Evolutionary conservation across 2,797 vertebrate genomes (phyloP), one percentile per base, ranked within the genome.

Genomic region (Megaceryle alcyon): DNA sequence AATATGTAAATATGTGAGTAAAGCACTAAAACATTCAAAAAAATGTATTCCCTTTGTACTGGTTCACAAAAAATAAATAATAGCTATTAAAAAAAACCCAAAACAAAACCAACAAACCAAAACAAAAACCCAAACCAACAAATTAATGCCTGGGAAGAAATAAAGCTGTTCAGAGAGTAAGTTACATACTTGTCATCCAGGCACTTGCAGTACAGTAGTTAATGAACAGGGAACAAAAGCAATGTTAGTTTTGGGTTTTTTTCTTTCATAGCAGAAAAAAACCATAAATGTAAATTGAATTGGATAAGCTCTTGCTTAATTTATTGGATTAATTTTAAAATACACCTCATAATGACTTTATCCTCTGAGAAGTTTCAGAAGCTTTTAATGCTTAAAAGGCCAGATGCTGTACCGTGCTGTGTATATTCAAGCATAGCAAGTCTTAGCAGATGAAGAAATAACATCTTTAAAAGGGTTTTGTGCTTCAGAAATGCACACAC

Each of bases 261-360:
- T 57, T 43, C 12, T 82, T 88, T 76, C 79, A 63, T 51, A 88
- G 39, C 20, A 60, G 65, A 33, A 56, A 87, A 90, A 48, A 56
- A 44, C 5, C 8, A 18, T 39, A 80, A 73, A 79, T 90, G 61
- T 59, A 95, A 91, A 91, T 89, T 76, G 53, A 88, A 87, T 86
- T 94, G 80, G 95, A 96, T 94, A 94, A 92, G 53, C 23, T 90
- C 56, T 88, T 89, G 73, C 59, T 78, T 96, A 94, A 94, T 95
- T 95, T 92, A 92, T 88, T 91, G 92, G 79, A 95, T 95, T 96
- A 95, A 95, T 97, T 96, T 95, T 86, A 94, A 94, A 94, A 89
- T 88, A 92, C 75, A 85, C 69, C 71, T 94, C 84, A 71, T 93
- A 92, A 95, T 94, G 60, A 90, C 90, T 95, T 95, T 90, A 88